phyloP scores from a whole-genome alignment of 2,888 invertebrate genomes.

The Cyclophora albipunctata region DNA sequence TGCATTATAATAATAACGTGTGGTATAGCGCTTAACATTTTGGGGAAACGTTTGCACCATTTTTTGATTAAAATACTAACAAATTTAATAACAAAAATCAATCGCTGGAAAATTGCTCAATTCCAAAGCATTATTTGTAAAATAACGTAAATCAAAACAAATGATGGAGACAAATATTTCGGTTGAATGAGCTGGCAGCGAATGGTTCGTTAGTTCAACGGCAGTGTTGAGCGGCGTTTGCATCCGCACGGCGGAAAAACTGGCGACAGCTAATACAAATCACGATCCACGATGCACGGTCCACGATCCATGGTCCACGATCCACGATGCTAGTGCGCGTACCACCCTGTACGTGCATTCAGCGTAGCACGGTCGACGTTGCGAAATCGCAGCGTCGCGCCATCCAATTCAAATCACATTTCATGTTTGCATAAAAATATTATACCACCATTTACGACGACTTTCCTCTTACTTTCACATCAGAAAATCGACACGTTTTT shows the following conservation, averaged over 20 bases:
- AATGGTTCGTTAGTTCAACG: slow-evolving; percentile 64
- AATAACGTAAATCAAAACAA: slow-evolving; percentile 37
- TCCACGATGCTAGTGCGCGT: too few relatives aligned
- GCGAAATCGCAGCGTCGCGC: background rate
- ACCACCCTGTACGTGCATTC: too few relatives aligned
- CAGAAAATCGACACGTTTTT: background rate
- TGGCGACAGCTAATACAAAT: slow-evolving; percentile 62
- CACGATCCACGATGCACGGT: slow-evolving; percentile 28
- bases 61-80: too few relatives aligned
- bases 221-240: slow-evolving; percentile 44
- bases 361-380: too few relatives aligned
- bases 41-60: too few relatives aligned
- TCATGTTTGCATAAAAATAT: background rate
- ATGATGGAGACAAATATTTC: slow-evolving; percentile 53
- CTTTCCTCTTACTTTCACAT: background rate
- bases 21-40: too few relatives aligned
- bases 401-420: background rate
- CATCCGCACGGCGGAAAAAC: slow-evolving; percentile 55
- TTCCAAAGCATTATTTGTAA: slow-evolving; percentile 19
- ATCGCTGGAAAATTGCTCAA: too few relatives aligned
- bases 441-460: background rate
- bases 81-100: too few relatives aligned
- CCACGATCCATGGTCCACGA: background rate
- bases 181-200: slow-evolving; percentile 43
- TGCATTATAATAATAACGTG: too few relatives aligned